A percentile compares a stretch with the other conserved stretches of the same genome.
Evolutionary conservation across 2,797 vertebrate genomes (phyloP).

Genomic region (Peromyscus aztecus): DNA sequence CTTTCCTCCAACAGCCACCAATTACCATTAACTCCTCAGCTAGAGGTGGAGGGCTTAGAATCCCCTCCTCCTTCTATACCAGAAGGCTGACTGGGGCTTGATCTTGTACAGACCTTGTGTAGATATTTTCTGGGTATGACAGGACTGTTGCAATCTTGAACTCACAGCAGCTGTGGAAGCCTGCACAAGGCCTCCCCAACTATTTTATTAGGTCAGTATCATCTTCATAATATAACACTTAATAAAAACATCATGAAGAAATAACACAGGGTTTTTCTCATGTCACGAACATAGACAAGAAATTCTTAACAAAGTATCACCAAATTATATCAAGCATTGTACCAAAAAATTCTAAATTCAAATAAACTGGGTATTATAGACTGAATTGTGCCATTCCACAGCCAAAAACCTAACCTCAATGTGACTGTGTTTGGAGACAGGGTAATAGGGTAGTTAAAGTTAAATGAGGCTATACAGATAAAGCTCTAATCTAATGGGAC

Average conservation of each 20-base stretch:
- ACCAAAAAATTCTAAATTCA: not conserved
- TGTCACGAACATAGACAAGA: not conserved
- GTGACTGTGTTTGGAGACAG: not conserved
- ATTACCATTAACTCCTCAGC: not conserved
- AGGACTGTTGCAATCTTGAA: not conserved
- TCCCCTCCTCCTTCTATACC: not conserved
- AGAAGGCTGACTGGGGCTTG: not conserved
- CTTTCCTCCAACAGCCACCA: not conserved
- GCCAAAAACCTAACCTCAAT: not conserved
- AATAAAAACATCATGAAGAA: slow-evolving; percentile 2
- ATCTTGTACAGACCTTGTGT: not conserved
- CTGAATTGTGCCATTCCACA: not conserved
- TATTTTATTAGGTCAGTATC: not conserved
- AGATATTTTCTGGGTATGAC: not conserved
- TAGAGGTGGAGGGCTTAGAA: not conserved
- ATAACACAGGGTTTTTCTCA: not conserved
- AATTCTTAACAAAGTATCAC: not conserved
- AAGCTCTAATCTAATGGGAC: not conserved
- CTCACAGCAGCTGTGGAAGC: not conserved
- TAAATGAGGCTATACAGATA: slow-evolving; percentile 6
- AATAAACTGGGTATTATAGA: not conserved
- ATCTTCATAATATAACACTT: not conserved
- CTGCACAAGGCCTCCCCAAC: not conserved
- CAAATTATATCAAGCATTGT: not conserved
- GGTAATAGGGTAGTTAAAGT: not conserved